Base-by-base conservation (phyloP, 2,113 vertebrate species). In the Rhineura floridana region DNA sequence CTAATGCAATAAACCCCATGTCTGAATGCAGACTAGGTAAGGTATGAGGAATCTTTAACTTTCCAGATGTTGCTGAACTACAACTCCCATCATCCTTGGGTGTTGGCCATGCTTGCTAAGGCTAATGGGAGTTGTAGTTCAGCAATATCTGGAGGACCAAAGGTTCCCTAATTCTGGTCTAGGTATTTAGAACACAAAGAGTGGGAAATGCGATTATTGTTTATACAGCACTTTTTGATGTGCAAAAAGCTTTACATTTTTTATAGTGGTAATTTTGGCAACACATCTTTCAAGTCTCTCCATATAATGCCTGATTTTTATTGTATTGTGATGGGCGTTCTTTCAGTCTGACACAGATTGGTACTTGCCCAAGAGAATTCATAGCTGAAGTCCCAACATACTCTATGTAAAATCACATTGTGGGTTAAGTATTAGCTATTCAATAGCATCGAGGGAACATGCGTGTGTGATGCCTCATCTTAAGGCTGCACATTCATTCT, bases 171-270 rank as follows among this genome's bases (percentile, higher is more conserved):
- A n/a, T n/a, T n/a, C n/a, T n/a, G n/a, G n/a, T n/a, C n/a, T n/a
- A n/a, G n/a, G n/a, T n/a, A n/a, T n/a, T n/a, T n/a, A n/a, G 17
- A 0, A 59, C 15, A 13, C 55, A 46, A 83, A 83, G 46, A 69
- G 44, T 3, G 44, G 44, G 33, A 10, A 30, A 76, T 46, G 73
- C 10, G 30, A 21, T 10, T 21, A n/a, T 59, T 39, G n/a, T 21
- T 39, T 42, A 12, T 2, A 21, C 50, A 0, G 0, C 11, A 2
- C 1, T 25, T 1, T 1, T 13, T 2, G 73, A 69, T 84, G 48
- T 21, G 50, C 50, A 77, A 48, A 80, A 36, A 55, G 50, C 15
- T 39, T 39, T 59, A 39, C 6, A 59, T 39, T 46, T 10, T 30
- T 4, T 42, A 13, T 23, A 39, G 19, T 62, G 19, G 11, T 39